These are phyloP conservation scores for Buphagus erythrorhynchus DNA, from an alignment of 2,797 vertebrate species.

Conservation along the genomic window DNA sequence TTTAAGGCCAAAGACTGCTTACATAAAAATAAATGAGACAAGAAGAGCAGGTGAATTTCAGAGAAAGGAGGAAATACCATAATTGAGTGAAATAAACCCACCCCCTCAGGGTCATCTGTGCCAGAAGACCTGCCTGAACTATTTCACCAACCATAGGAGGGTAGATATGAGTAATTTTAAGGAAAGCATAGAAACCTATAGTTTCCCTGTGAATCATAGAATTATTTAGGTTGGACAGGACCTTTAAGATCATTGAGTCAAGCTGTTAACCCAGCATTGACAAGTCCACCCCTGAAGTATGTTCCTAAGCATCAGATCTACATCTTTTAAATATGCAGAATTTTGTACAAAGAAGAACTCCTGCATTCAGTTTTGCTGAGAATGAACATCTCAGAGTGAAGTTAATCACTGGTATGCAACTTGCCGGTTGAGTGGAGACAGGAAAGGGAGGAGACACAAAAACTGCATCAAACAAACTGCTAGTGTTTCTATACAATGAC, in stretches of 20 bases:
- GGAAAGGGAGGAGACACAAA: background rate
- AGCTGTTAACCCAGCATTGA: background rate
- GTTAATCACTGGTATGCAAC: background rate
- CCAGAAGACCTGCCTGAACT: background rate
- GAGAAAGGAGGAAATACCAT: background rate
- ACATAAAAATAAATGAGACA: background rate
- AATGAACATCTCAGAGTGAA: background rate
- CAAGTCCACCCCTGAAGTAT: background rate
- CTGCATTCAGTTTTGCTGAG: slow-evolving; percentile 75
- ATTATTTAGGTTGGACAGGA: background rate
- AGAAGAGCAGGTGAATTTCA: background rate
- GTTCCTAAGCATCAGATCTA: background rate
- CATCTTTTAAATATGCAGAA: background rate
- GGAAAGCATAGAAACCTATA: background rate
- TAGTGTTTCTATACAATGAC: background rate
- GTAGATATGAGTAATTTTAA: background rate
- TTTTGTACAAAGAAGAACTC: slow-evolving; percentile 75
- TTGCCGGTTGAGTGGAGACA: background rate
- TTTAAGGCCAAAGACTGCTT: background rate
- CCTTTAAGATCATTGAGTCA: background rate
- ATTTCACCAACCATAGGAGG: background rate
- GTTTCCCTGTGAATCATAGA: background rate
- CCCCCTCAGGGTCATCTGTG: accelerated
- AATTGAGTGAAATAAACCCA: background rate
- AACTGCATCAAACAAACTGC: background rate